A percentile compares a stretch with the other conserved stretches of the same genome.
These are phyloP conservation scores for Vireo griseus DNA, from an alignment of 2,797 vertebrate genomes.

Conservation along the genomic window DNA sequence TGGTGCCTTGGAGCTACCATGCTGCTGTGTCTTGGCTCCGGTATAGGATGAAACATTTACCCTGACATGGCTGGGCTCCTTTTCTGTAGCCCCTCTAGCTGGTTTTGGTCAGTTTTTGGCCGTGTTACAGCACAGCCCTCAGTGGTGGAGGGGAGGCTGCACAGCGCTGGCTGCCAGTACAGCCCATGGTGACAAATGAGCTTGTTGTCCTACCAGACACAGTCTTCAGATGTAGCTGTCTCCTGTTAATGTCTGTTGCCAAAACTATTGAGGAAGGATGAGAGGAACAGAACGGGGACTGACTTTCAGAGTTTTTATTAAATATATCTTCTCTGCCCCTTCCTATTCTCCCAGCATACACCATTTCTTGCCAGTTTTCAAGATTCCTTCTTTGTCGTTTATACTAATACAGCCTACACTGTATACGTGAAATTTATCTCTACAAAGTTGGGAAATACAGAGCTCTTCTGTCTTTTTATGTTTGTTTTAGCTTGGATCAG, in stretches of 20 bases:
- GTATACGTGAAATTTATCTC: neutral
- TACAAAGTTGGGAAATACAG: neutral
- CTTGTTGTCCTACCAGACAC: neutral
- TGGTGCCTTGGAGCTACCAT: neutral
- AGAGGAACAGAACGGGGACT: neutral
- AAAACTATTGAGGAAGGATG: neutral
- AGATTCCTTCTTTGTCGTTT: neutral
- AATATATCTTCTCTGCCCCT: neutral
- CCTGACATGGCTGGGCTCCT: neutral
- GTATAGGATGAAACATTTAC: neutral
- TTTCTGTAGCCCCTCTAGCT: neutral
- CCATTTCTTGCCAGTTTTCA: neutral
- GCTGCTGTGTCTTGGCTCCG: neutral
- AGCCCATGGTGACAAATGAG: neutral
- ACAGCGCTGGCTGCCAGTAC: neutral
- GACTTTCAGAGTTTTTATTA: neutral
- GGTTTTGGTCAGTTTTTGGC: neutral
- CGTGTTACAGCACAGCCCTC: neutral
- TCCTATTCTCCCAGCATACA: neutral
- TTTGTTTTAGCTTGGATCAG: conserved; percentile 80
- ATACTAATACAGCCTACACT: neutral
- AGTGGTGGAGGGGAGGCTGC: neutral
- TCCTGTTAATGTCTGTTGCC: neutral
- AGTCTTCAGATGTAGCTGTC: neutral
- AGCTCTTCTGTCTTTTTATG: neutral